A percentile compares a stretch with the other conserved stretches of the same genome.
Conservation (phyloP, 2,888 invertebrate species). For the Thecophora atra region DNA sequence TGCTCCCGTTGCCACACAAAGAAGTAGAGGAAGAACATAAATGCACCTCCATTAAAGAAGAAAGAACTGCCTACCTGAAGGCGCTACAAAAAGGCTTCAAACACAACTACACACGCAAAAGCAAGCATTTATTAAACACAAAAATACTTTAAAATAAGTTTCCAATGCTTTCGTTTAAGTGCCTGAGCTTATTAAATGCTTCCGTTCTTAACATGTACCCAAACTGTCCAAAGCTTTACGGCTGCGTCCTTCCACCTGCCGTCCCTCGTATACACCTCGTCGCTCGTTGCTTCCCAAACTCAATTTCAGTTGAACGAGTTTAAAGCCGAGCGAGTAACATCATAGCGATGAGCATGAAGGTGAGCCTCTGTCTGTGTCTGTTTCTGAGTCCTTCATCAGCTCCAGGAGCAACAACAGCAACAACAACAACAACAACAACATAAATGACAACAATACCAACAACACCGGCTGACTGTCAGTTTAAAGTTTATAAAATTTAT, state of each 20-base stretch:
- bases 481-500: slow-evolving; percentile 34
- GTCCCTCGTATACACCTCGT: not conserved
- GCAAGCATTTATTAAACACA: slow-evolving; percentile 23
- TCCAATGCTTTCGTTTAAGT: slow-evolving; percentile 37
- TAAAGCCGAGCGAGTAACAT: slow-evolving; percentile 2
- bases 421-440: slow-evolving; percentile 22
- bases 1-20: not conserved
- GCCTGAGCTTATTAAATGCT: slow-evolving; percentile 37
- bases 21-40: not conserved
- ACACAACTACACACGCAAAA: not conserved
- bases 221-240: not conserved
- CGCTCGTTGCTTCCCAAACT: slow-evolving; percentile 3
- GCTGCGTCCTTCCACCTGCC: not conserved
- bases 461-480: slow-evolving; percentile 32
- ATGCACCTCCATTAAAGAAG: not conserved
- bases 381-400: not conserved
- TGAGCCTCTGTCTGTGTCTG: slow-evolving; percentile 15
- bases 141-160: slow-evolving; percentile 30
- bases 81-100: not conserved
- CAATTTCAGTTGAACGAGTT: slow-evolving; percentile 4
- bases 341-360: not conserved
- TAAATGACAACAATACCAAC: slow-evolving; percentile 3
- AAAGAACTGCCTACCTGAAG: slow-evolving; percentile 10
- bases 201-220: slow-evolving; percentile 4
- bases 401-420: not conserved